Percentiles rank a stretch among this genome's conserved stretches.
phyloP scores from a whole-genome alignment of 2,888 invertebrate genomes.

The Caenorhabditis sp. region DNA sequence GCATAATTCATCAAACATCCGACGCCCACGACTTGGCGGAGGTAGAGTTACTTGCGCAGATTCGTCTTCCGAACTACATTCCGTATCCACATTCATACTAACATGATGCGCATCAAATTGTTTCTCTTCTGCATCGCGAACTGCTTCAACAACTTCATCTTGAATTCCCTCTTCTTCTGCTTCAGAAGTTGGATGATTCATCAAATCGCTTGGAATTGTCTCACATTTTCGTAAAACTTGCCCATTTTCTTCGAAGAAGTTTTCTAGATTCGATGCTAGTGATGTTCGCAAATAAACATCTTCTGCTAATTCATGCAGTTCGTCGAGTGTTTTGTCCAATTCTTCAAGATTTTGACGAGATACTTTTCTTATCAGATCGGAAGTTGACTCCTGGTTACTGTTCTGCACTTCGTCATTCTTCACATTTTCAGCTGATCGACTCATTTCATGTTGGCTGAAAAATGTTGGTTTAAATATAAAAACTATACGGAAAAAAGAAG shows the following conservation, averaged over 20 bases:
- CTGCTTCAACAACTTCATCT: conserved; percentile 39
- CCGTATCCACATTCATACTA: conserved; percentile 11
- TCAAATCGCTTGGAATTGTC: conserved; percentile 26
- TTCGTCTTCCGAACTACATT: conserved; percentile 40
- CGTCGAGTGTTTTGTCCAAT: conserved; percentile 29
- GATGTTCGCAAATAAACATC: conserved; percentile 25
- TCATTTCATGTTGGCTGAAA: conserved; percentile 43
- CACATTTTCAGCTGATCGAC: conserved; percentile 21
- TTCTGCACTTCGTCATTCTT: conserved; percentile 9
- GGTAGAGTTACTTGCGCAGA: neutral
- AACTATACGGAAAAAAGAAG: too few relatives aligned
- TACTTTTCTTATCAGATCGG: neutral
- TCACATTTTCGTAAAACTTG: conserved; percentile 21
- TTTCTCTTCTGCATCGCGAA: conserved; percentile 36
- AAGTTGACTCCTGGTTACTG: neutral
- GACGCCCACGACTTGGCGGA: neutral
- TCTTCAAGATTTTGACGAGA: conserved; percentile 8
- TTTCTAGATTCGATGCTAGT: neutral
- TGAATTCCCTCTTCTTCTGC: conserved; percentile 33
- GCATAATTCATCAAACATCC: neutral
- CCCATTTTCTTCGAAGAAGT: conserved; percentile 6
- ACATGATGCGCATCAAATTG: conserved; percentile 30
- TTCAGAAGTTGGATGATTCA: conserved; percentile 9
- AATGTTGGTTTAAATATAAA: neutral
- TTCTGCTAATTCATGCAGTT: conserved; percentile 23